Evolutionary conservation across 2,888 invertebrate genomes (phyloP).

Genomic region (Noctua pronuba): DNA sequence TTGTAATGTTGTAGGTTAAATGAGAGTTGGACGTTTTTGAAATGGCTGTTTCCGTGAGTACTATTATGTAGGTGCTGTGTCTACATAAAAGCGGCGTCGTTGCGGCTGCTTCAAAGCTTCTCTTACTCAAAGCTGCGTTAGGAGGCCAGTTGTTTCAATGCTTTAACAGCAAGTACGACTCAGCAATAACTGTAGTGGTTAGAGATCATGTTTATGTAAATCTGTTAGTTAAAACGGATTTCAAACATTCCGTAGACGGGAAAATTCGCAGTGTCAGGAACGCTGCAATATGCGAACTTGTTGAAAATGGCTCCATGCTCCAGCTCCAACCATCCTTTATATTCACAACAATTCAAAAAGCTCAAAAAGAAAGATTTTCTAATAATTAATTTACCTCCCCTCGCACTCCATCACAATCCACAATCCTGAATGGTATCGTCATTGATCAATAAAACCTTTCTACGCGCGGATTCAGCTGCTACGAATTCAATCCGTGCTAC

Average conservation of each 20-base stretch:
- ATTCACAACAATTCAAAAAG: too few species aligned
- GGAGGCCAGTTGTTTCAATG: conserved; percentile 15
- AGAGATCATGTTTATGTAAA: neutral
- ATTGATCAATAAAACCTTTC: neutral
- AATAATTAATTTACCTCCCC: neutral
- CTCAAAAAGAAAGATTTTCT: neutral
- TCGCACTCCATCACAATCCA: neutral
- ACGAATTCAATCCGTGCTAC: conserved; percentile 44
- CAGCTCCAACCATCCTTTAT: too few species aligned
- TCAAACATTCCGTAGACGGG: neutral
- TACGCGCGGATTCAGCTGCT: conserved; percentile 13
- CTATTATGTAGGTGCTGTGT: neutral
- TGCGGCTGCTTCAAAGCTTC: conserved; percentile 32
- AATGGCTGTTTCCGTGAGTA: conserved; percentile 46
- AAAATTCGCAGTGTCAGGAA: neutral
- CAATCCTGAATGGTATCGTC: neutral
- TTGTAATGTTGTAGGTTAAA: conserved; percentile 80
- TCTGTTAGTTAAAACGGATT: neutral
- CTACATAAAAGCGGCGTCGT: conserved; percentile 13
- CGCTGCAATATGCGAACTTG: neutral
- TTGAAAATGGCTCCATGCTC: neutral
- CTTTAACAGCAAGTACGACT: neutral
- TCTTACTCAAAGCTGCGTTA: neutral
- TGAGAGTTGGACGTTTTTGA: conserved; percentile 53
- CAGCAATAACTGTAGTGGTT: neutral